Base-by-base conservation (phyloP, 2,113 vertebrate genomes). In the Ochotona princeps region DNA sequence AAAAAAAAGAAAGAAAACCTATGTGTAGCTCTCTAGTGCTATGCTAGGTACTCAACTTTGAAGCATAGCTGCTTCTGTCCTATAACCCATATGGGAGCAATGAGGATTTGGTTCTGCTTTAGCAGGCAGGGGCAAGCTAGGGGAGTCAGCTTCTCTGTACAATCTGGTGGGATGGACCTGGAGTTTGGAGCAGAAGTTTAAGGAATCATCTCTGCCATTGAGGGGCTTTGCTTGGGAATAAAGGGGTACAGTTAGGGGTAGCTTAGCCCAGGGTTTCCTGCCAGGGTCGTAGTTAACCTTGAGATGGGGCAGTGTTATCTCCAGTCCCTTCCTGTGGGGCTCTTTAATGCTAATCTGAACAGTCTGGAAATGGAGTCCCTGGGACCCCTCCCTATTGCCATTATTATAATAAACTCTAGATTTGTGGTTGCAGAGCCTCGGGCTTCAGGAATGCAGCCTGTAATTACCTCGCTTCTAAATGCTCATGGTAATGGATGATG, bases 391-490 rank as follows among this genome's bases (percentile, higher is more conserved):
- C 73, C 63, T 21, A 38, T 66, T 6, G 30, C 83, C 83, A 49
- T 91, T 88, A 93, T 88, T 79, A 83, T 49, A 67, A 95, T 83
- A 90, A 96, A 76, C 86, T 91, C 70, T 44, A 73, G 76, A 35
- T 79, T 13, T 69, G 90, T 61, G 69, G 81, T 73, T 1, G 0
- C 0, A 1, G 74, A 89, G 94, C 94, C 93, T 91, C 28, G 0
- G 92, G 84, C 94, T 72, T 70, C 75, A 47, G 96, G 93, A 94
- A 63, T 61, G 51, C 90, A 92, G 93, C 78, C 89, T 90, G 73
- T 83, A 91, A 95, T 91, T 69, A 95, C 76, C 51, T 92, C 3
- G 63, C 89, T 95, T 82, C 70, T 92, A 85, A 95, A 87, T 61
- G 80, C 84, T 94, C 83, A 1, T 82, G 91, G 91, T 83, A 89